Conservation (phyloP, 1,140 invertebrate species). For the Drosophila parabipectinata region DNA sequence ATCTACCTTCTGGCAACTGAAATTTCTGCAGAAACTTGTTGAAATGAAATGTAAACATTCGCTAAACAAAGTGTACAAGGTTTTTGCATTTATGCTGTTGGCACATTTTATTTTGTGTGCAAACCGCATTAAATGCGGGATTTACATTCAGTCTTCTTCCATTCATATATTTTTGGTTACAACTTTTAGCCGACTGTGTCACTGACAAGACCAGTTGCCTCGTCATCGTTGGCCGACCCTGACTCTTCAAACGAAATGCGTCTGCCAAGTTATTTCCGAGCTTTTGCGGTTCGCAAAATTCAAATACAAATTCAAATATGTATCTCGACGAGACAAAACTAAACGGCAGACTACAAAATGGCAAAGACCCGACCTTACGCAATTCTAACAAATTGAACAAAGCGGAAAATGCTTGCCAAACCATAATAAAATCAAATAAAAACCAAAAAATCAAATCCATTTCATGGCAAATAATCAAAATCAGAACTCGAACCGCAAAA, state of each 20-base stretch:
- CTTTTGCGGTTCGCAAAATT: constrained; percentile 51
- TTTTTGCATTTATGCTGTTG: constrained; percentile 43
- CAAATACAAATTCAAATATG: constrained; percentile 25
- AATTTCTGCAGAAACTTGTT: constrained; percentile 19
- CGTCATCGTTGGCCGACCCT: constrained; percentile 27
- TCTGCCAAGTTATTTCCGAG: constrained; percentile 54
- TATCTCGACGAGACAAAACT: constrained; percentile 17
- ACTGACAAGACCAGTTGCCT: constrained; percentile 19
- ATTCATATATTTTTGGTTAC: constrained; percentile 22
- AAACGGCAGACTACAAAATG: constrained; percentile 9
- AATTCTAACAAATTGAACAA: constrained; percentile 48
- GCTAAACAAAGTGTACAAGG: constrained; percentile 14
- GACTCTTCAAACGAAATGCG: constrained; percentile 36
- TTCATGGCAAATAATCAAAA: constrained; percentile 22
- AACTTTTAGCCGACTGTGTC: constrained; percentile 40
- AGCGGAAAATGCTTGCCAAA: constrained; percentile 28
- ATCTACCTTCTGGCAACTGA: background rate
- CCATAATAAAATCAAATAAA: constrained; percentile 24
- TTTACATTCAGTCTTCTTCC: constrained; percentile 14
- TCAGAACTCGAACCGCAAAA: constrained; percentile 34
- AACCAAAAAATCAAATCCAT: constrained; percentile 26
- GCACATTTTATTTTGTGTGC: constrained; percentile 19
- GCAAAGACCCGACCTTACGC: constrained; percentile 57
- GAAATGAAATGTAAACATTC: constrained; percentile 43
- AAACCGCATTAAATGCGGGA: constrained; percentile 13